These are phyloP conservation scores for Nannobrachium achirus DNA, from an alignment of 2,113 vertebrate species.

Conservation along the genomic window DNA sequence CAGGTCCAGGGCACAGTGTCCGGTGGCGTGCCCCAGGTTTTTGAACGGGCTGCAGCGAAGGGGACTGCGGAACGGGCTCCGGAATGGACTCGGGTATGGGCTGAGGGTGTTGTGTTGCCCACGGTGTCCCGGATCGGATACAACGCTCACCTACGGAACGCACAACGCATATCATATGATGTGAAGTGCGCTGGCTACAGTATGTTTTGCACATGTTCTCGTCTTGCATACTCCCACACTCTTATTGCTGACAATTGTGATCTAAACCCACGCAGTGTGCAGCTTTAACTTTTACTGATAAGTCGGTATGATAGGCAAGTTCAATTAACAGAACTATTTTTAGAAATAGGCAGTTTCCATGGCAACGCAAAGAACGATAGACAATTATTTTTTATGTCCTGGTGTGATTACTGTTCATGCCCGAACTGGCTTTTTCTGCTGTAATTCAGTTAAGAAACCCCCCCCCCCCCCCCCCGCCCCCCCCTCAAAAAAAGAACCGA, in stretches of 20 bases:
- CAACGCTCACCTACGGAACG: constrained; percentile 87
- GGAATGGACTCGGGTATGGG: constrained; percentile 96
- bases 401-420: background rate
- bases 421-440: background rate
- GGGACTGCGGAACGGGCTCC: constrained; percentile 94
- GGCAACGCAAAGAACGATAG: constrained; percentile 56
- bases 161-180: background rate
- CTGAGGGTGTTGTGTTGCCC: constrained; percentile 91
- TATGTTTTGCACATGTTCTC: background rate
- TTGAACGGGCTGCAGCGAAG: constrained; percentile 92
- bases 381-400: too few relatives aligned
- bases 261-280: background rate
- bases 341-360: constrained; percentile 71
- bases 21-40: constrained; percentile 89
- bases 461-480: too few relatives aligned
- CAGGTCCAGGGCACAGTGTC: constrained; percentile 90
- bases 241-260: background rate
- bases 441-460: too few relatives aligned
- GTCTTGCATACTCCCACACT: background rate
- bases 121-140: constrained; percentile 93
- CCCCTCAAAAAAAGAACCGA: background rate
- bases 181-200: constrained; percentile 7
- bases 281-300: constrained; percentile 31
- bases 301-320: constrained; percentile 53
- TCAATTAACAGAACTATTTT: constrained; percentile 74